phyloP scores from a whole-genome alignment of 2,797 vertebrate genomes.

The Glyptemys insculpta region DNA sequence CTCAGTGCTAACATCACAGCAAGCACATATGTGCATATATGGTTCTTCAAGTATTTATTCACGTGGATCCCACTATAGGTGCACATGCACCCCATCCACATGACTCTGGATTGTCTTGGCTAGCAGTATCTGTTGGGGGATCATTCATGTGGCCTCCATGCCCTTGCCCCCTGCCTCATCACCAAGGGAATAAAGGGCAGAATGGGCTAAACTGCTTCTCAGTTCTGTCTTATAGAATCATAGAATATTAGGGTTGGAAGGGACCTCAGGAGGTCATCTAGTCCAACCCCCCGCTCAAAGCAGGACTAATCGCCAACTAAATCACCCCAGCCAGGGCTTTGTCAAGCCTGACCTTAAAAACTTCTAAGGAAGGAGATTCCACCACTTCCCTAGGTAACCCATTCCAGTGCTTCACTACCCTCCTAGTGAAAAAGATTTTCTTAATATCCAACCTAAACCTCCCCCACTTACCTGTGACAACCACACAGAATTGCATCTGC shows the following conservation, averaged over 20 bases:
- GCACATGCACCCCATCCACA: accelerated
- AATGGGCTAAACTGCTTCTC: not conserved
- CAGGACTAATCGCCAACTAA: no score
- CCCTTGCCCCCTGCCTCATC: not conserved
- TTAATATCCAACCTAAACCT: no score
- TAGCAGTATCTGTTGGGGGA: not conserved
- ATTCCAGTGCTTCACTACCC: no score
- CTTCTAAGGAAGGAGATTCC: no score
- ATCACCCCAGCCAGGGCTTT: no score
- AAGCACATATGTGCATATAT: not conserved
- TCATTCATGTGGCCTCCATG: not conserved
- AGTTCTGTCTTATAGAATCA: not conserved
- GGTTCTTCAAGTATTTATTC: not conserved
- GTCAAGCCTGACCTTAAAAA: no score
- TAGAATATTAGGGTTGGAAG: no score
- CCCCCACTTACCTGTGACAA: not conserved
- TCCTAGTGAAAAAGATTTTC: no score
- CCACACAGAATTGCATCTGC: not conserved
- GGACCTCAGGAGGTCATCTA: no score
- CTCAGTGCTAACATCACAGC: not conserved
- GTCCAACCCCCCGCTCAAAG: no score
- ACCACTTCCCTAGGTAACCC: no score
- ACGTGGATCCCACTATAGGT: not conserved
- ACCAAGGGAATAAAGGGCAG: not conserved
- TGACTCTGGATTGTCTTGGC: not conserved